Evolutionary conservation across 2,113 vertebrate species (phyloP), one percentile per base, ranked within the genome.

Genomic region (Polyodon spathula): DNA sequence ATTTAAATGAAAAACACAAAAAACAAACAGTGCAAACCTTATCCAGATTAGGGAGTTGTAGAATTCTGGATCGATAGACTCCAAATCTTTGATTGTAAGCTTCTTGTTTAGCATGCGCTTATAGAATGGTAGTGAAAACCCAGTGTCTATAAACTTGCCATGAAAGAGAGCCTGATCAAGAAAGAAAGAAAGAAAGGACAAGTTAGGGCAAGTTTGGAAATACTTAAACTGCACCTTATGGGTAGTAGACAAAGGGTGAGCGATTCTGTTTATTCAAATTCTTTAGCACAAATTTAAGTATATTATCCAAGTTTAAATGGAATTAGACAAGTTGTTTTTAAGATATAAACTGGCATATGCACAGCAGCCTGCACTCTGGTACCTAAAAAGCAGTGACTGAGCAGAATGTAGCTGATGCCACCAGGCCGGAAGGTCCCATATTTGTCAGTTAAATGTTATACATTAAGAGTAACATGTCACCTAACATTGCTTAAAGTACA

Each of bases 31-130:
- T 70, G 77, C 85, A 75, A 84, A 97, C 96, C 94, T 89, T 82
- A 99, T 98, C 96, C 96, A 99, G 76, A 99, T 99, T 53, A 99
- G 81, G 2, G 96, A 99, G 78, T 99, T 99, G 84, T 98, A 99
- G 81, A 99, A 99, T 77, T 99, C 96, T 0, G 95, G 93, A 71
- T 99, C 96, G 53, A 99, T 99, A 63, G 95, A 98, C 76, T 99
- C 96, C 74, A 99, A 79, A 68, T 99, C 96, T 81, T 98, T 99
- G 71, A 97, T 93, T 60, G 97, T 92, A 55, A 98, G 91, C 62
- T 98, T 99, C 85, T 99, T 99, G 81, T 92, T 98, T 68, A 99
- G 81, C 96, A 99, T 99, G 61, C 94, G 88, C 74, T 99, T 99
- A 80, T 99, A 99, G 88, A 99, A 99, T 65, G 96, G 96, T 74